A percentile compares a stretch with the other conserved stretches of the same genome.
phyloP scores from a whole-genome alignment of 2,888 invertebrate genomes.

The Archips crataeganus region DNA sequence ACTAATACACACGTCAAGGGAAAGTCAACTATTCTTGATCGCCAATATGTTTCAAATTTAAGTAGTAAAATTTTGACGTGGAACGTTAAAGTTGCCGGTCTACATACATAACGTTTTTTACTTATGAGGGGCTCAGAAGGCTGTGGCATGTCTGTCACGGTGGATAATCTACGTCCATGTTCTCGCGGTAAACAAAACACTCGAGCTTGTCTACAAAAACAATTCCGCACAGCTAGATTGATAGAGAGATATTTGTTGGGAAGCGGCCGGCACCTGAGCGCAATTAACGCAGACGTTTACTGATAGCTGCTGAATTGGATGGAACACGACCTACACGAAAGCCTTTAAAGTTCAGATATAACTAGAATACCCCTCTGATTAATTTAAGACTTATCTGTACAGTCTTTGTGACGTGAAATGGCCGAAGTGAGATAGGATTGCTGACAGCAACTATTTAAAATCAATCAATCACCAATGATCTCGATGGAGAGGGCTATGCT shows the following conservation, averaged over 20 bases:
- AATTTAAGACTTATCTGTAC: not conserved
- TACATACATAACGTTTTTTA: no score
- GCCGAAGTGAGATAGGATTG: not conserved
- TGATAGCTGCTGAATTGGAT: slow-evolving; percentile 46
- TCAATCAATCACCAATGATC: no score
- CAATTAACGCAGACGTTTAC: slow-evolving; percentile 55
- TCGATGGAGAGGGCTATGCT: no score
- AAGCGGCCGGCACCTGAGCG: slow-evolving; percentile 50
- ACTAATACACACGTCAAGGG: no score
- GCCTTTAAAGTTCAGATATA: slow-evolving; percentile 18
- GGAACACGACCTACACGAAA: slow-evolving; percentile 5
- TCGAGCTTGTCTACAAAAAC: slow-evolving; percentile 37
- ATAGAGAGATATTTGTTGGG: slow-evolving; percentile 43
- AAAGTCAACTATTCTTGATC: no score
- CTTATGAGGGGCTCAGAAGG: no score
- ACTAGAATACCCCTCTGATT: not conserved
- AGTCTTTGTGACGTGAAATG: not conserved
- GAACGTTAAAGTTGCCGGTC: no score
- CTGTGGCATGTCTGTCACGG: no score
- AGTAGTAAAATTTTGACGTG: no score
- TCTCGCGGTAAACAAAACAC: slow-evolving; percentile 34
- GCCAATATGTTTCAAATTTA: no score
- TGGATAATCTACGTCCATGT: not conserved
- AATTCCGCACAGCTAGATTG: slow-evolving; percentile 37
- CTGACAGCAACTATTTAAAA: no score